Evolutionary conservation across 2,113 vertebrate species (phyloP).

Genomic region (Colinus virginianus): DNA sequence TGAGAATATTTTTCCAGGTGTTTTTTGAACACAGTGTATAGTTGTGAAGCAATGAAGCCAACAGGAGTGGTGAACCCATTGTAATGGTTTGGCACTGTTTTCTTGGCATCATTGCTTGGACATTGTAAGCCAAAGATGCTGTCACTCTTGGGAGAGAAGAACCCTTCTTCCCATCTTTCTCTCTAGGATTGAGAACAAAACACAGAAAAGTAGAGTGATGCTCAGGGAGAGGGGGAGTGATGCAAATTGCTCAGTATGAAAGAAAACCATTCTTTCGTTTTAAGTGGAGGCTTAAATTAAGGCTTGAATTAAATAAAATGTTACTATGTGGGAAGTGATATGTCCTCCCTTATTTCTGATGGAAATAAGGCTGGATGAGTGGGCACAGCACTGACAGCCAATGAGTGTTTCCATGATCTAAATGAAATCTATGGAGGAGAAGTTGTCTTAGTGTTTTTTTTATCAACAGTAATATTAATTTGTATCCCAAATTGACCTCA

Average conservation of each 20-base stretch:
- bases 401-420: background rate
- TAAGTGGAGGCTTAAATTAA: background rate
- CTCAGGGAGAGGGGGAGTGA: background rate
- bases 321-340: background rate
- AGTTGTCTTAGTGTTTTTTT: background rate
- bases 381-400: background rate
- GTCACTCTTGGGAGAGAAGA: rapidly evolving
- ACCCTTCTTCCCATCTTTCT: background rate
- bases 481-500: background rate
- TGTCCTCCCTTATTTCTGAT: background rate
- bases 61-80: background rate
- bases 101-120: background rate
- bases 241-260: background rate
- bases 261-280: background rate
- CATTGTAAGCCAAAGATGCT: background rate
- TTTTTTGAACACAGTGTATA: background rate
- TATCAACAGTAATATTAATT: too few species aligned
- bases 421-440: background rate
- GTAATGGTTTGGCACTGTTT: background rate
- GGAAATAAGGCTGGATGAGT: background rate
- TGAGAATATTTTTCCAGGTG: background rate
- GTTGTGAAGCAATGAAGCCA: background rate
- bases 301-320: background rate
- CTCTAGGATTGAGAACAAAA: background rate
- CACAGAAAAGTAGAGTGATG: background rate